Evolutionary conservation across 1,140 invertebrate species (phyloP).

Genomic region (Pseudomyrmex flavicornis): DNA sequence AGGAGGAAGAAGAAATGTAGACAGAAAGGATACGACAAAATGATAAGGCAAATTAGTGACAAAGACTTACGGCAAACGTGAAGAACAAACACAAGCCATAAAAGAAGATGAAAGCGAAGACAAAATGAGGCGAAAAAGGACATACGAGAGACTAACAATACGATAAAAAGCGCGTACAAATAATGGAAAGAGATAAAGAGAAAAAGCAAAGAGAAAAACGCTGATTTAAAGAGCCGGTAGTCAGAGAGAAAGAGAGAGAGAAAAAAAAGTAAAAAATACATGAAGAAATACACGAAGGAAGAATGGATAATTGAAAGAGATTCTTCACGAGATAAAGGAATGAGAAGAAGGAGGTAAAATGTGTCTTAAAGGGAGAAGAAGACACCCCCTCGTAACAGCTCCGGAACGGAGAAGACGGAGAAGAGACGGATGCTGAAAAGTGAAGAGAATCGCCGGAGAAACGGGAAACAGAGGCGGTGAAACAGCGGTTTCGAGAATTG

Average conservation of each 20-base stretch:
- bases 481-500: slow-evolving; percentile 38
- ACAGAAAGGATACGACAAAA: slow-evolving; percentile 15
- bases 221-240: background rate
- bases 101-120: background rate
- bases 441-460: slow-evolving; percentile 51
- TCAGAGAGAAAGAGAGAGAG: background rate
- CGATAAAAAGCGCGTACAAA: background rate
- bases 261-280: background rate
- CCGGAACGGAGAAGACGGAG: slow-evolving; percentile 33
- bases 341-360: no score
- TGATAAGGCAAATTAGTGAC: background rate
- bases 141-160: background rate
- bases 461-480: slow-evolving; percentile 15
- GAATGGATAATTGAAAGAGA: no score
- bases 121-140: background rate
- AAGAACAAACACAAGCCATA: slow-evolving; percentile 1
- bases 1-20: slow-evolving; percentile 37
- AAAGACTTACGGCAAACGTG: background rate
- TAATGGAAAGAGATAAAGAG: background rate
- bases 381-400: background rate
- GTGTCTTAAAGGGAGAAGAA: background rate
- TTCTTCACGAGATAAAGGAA: no score
- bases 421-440: slow-evolving; percentile 14
- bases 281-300: background rate
- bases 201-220: background rate